Conservation (phyloP, 2,797 vertebrate genomes). For the Onychomys leucogaster region DNA sequence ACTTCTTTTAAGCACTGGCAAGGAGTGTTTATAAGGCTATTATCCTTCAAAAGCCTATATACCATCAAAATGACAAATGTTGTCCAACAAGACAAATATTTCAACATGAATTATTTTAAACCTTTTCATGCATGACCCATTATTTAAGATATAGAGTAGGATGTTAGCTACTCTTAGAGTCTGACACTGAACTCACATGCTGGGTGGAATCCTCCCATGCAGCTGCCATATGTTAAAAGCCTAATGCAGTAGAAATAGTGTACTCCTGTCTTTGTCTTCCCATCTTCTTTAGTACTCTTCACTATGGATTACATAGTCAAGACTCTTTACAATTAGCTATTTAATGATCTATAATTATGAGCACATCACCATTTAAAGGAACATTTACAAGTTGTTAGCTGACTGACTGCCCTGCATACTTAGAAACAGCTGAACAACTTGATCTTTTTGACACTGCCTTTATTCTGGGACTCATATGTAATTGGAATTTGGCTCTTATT, state of each 20-base stretch:
- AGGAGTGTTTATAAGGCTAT: not conserved
- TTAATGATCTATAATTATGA: constrained; percentile 15
- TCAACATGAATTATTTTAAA: not conserved
- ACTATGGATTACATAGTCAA: not conserved
- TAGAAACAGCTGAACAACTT: constrained; percentile 12
- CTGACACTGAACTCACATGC: not conserved
- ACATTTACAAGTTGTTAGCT: not conserved
- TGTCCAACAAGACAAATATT: constrained; percentile 14
- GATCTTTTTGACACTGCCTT: not conserved
- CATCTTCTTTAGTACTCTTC: not conserved
- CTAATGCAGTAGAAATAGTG: not conserved
- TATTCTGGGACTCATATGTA: not conserved
- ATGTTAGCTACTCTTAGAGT: not conserved
- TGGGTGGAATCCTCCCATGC: not conserved
- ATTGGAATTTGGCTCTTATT: not conserved
- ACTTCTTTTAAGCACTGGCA: not conserved
- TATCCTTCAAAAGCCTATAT: not conserved
- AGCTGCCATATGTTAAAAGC: not conserved
- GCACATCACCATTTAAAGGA: not conserved
- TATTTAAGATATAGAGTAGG: not conserved
- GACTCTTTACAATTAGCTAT: not conserved
- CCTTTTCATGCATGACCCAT: not conserved
- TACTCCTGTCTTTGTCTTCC: not conserved
- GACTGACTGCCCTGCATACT: not conserved
- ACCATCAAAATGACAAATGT: constrained; percentile 13